Evolutionary conservation across 2,113 vertebrate genomes (phyloP).

Genomic region (Lepidothrix coronata): DNA sequence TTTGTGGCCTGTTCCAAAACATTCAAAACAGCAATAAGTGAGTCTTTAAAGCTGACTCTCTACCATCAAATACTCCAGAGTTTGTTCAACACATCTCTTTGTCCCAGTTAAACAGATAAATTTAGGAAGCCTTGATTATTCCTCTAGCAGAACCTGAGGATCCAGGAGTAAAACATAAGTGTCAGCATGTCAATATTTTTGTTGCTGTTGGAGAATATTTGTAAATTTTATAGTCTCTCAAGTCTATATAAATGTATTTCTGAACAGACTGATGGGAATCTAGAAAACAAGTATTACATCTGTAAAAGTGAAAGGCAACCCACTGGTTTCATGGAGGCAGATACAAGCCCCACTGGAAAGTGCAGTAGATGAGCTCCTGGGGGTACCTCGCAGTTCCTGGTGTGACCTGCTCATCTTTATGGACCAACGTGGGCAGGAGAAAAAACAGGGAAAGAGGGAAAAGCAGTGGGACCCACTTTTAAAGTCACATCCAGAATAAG

Average conservation of each 20-base stretch:
- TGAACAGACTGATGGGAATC: not conserved
- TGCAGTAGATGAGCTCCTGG: not conserved
- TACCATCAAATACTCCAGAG: not conserved
- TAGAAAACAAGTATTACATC: not conserved
- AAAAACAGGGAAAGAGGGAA: not conserved
- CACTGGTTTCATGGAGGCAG: not conserved
- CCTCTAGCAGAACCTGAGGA: not conserved
- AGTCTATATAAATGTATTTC: not conserved
- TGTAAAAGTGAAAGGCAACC: not conserved
- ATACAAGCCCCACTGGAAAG: rapidly evolving
- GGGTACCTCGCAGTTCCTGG: rapidly evolving
- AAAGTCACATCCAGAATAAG: slow-evolving; percentile 18
- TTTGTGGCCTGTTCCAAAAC: not conserved
- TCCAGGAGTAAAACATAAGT: not conserved
- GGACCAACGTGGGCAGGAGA: not conserved
- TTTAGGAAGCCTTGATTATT: not conserved
- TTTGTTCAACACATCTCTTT: not conserved
- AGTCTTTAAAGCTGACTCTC: not conserved
- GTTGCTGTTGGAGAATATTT: not conserved
- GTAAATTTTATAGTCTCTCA: not conserved
- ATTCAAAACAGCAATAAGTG: not conserved
- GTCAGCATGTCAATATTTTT: not conserved
- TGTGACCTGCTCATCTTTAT: not conserved
- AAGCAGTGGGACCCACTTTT: not conserved
- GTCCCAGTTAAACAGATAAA: not conserved